These are phyloP conservation scores for Dasypolia templi DNA, from an alignment of 2,888 invertebrate genomes.

Conservation along the genomic window DNA sequence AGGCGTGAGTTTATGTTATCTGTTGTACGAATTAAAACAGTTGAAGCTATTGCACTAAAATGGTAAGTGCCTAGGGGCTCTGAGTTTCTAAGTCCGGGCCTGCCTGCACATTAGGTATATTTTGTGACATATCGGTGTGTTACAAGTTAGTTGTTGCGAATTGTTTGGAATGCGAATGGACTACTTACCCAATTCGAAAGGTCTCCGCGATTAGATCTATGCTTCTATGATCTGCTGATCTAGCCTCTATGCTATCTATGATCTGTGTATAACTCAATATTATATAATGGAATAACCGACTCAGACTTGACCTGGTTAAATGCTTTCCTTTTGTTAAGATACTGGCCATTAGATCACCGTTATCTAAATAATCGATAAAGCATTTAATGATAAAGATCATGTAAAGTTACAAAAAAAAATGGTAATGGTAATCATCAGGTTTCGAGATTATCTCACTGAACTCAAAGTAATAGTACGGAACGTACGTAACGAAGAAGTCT, in stretches of 20 bases:
- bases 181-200: slow-evolving; percentile 1
- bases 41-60: no score
- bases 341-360: neutral
- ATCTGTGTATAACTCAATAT: slow-evolving; percentile 13
- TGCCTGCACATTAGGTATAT: no score
- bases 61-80: no score
- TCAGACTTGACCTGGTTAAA: neutral
- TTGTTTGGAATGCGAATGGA: neutral
- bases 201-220: slow-evolving; percentile 27
- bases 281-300: neutral
- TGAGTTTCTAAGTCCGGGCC: no score
- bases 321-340: slow-evolving; percentile 9
- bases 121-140: neutral
- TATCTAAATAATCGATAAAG: neutral
- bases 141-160: neutral
- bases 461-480: no score
- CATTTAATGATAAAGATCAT: neutral
- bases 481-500: no score
- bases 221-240: neutral
- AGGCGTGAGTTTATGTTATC: no score
- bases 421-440: no score
- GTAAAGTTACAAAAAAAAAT: neutral
- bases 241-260: neutral
- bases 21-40: no score
- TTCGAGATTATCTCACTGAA: no score